Conservation (phyloP, 2,888 invertebrate species). For the Meganola albula region DNA sequence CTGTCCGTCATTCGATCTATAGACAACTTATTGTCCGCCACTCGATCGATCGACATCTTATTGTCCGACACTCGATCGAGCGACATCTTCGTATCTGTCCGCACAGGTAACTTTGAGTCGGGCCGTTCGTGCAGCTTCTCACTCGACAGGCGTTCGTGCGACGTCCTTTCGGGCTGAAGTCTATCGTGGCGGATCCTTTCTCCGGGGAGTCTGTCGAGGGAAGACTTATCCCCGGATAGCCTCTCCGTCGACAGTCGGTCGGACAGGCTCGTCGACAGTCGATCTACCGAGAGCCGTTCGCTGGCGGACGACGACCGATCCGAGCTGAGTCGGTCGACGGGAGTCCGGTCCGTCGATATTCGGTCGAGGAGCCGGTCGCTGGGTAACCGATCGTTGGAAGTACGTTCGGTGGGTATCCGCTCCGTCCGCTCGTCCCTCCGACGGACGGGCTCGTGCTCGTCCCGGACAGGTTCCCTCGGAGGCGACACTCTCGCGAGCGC, state of each 20-base stretch:
- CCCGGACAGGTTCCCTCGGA: conserved; percentile 10
- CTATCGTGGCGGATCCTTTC: conserved; percentile 41
- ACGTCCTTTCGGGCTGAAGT: conserved; percentile 25
- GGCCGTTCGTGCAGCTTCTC: conserved; percentile 26
- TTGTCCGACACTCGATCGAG: conserved; percentile 35
- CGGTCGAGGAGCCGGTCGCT: conserved; percentile 32
- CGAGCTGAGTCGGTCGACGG: conserved; percentile 31
- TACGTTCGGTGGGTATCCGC: conserved; percentile 40
- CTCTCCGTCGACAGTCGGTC: conserved; percentile 14
- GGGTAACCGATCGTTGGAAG: conserved; percentile 32
- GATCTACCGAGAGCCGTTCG: conserved; percentile 32
- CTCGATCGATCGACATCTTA: conserved; percentile 34
- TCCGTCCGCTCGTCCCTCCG: conserved; percentile 39
- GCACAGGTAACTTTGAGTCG: conserved; percentile 31
- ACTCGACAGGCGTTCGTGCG: conserved; percentile 22
- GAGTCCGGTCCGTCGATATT: conserved; percentile 29
- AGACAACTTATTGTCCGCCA: conserved; percentile 19
- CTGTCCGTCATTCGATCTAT: conserved; percentile 27
- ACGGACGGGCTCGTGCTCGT: background rate
- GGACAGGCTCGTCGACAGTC: conserved; percentile 30
- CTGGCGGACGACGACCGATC: conserved; percentile 36
- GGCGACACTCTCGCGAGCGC: conserved; percentile 58
- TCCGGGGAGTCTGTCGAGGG: conserved; percentile 25
- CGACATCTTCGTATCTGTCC: conserved; percentile 41
- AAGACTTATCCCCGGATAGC: conserved; percentile 27